phyloP scores from a whole-genome alignment of 2,888 invertebrate genomes.

The Caenorhabditis drosophilae region DNA sequence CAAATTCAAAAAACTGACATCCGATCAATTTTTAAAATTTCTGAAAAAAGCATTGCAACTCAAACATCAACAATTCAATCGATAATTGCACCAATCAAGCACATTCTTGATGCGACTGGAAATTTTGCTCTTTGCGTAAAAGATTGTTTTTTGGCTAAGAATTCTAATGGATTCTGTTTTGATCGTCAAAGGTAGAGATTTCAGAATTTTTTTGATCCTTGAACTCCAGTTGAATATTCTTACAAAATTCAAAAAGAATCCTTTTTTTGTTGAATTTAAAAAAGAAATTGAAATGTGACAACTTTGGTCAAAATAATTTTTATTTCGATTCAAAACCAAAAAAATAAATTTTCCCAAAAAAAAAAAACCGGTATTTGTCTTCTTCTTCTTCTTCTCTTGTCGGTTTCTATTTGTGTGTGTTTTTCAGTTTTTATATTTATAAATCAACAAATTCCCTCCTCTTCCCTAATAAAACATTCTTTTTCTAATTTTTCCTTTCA shows the following conservation, averaged over 20 bases:
- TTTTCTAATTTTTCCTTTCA: slow-evolving; percentile 25
- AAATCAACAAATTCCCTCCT: slow-evolving; percentile 4
- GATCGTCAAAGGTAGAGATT: slow-evolving; percentile 58
- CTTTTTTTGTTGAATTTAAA: too few relatives aligned
- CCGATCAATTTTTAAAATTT: slow-evolving; percentile 59
- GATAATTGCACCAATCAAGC: slow-evolving; percentile 55
- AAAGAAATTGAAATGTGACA: too few relatives aligned
- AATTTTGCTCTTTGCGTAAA: slow-evolving; percentile 62
- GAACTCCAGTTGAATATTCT: slow-evolving; percentile 1
- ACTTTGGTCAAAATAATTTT: too few relatives aligned
- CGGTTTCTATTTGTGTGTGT: too few relatives aligned
- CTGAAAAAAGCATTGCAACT: slow-evolving; percentile 53
- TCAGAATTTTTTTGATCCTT: slow-evolving; percentile 10
- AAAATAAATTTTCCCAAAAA: too few relatives aligned
- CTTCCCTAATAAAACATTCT: slow-evolving; percentile 3
- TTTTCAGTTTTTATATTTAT: too few relatives aligned
- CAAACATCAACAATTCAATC: slow-evolving; percentile 47
- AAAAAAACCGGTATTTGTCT: too few relatives aligned
- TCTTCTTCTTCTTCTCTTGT: too few relatives aligned
- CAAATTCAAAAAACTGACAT: slow-evolving; percentile 63
- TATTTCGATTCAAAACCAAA: too few relatives aligned
- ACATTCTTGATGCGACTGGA: slow-evolving; percentile 62
- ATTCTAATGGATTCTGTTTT: slow-evolving; percentile 62
- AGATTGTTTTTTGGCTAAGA: slow-evolving; percentile 63
- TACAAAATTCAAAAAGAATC: background rate